These are phyloP conservation scores for Neotragus moschatus DNA, from an alignment of 2,113 vertebrate genomes.

Conservation along the genomic window DNA sequence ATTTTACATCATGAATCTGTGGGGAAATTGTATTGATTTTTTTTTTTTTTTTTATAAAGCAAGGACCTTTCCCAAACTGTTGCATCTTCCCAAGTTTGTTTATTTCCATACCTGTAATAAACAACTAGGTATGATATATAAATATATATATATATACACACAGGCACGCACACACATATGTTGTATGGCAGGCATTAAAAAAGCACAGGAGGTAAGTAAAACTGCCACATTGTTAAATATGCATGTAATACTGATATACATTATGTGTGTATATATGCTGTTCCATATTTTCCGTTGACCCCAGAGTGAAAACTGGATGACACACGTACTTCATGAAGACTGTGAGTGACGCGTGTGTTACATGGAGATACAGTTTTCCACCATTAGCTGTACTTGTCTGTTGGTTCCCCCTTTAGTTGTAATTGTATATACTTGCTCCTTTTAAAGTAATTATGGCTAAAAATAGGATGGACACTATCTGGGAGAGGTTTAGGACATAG, in stretches of 20 bases:
- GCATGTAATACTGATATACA: not conserved
- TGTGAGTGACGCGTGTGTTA: not conserved
- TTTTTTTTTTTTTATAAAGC: conserved; percentile 75
- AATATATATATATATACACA: fast-evolving
- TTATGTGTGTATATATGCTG: not conserved
- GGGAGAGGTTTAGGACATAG: not conserved
- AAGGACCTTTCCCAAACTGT: conserved; percentile 74
- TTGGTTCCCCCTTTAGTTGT: not conserved
- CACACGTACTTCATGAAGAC: not conserved
- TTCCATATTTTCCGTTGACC: not conserved
- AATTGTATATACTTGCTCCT: not conserved
- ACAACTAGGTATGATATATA: not conserved
- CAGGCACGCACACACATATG: fast-evolving
- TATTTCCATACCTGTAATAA: conserved; percentile 40
- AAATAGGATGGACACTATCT: not conserved
- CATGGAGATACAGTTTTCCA: not conserved
- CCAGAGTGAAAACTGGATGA: not conserved
- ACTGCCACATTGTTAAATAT: not conserved
- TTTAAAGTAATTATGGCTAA: not conserved
- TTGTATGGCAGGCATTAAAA: not conserved
- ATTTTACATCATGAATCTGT: conserved; percentile 87
- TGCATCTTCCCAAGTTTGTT: conserved; percentile 70
- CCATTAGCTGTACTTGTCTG: not conserved
- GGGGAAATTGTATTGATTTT: conserved; percentile 85
- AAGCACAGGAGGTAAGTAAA: not conserved